Evolutionary conservation across 2,113 vertebrate genomes (phyloP).

Genomic region (Catharus minimus): DNA sequence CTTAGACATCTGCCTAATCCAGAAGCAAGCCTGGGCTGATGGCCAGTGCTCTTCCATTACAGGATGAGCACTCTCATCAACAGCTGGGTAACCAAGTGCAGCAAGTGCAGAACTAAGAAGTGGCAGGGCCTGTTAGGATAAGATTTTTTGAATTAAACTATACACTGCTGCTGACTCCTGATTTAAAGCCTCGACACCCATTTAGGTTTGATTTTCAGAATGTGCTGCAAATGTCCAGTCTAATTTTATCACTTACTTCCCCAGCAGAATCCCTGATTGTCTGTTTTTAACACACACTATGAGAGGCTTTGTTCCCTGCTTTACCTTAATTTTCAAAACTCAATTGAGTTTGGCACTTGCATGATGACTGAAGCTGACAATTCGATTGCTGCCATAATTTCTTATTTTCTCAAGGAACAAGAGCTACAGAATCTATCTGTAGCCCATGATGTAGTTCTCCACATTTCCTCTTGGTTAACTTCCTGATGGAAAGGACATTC

Average conservation of each 20-base stretch:
- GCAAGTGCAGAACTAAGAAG: neutral
- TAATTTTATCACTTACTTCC: neutral
- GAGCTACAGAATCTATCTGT: neutral
- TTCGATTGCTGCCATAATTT: neutral
- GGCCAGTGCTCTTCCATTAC: neutral
- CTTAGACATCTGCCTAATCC: neutral
- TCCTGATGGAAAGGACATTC: neutral
- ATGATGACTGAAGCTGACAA: neutral
- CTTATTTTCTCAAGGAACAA: neutral
- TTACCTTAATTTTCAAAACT: neutral
- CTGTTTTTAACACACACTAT: neutral
- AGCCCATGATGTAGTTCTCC: neutral
- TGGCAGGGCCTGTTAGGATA: neutral
- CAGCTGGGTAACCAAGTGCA: neutral
- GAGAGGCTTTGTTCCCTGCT: neutral
- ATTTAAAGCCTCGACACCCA: neutral
- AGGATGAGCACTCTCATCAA: neutral
- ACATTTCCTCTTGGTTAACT: neutral
- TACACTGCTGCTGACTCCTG: neutral
- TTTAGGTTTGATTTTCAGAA: slow-evolving; percentile 7
- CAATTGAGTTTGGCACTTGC: neutral
- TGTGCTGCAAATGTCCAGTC: neutral
- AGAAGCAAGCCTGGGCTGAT: neutral
- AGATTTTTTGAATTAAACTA: neutral
- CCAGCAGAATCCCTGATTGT: neutral